Evolutionary conservation across 2,797 vertebrate species (phyloP).

Genomic region (Sebastes cheni): DNA sequence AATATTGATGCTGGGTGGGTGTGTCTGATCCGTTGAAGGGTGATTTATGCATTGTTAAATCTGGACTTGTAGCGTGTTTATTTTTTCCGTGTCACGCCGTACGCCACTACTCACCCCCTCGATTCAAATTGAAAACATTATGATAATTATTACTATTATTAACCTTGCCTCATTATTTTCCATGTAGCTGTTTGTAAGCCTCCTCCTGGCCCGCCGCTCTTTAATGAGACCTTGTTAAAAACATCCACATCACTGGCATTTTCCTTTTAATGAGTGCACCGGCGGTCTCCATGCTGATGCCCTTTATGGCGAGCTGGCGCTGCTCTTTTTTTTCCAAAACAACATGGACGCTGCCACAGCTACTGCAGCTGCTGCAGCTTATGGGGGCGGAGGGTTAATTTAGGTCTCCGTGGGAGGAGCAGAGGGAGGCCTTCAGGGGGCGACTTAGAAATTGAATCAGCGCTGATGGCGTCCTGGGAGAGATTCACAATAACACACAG

Average conservation of each 20-base stretch:
- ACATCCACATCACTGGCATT: constrained; percentile 66
- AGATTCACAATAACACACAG: constrained; percentile 46
- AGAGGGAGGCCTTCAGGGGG: constrained; percentile 40
- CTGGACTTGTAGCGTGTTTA: background rate
- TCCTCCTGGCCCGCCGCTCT: constrained; percentile 29
- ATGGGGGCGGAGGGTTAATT: constrained; percentile 36
- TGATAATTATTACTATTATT: constrained; percentile 49
- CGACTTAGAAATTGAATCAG: constrained; percentile 66
- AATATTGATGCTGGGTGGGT: constrained; percentile 17
- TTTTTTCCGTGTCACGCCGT: background rate
- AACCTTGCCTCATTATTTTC: constrained; percentile 48
- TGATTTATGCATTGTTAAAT: background rate
- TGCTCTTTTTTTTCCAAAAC: constrained; percentile 66
- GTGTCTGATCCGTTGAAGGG: background rate
- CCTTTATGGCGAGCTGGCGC: constrained; percentile 31
- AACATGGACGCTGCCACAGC: constrained; percentile 53
- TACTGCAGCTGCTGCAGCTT: constrained; percentile 31
- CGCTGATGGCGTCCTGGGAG: constrained; percentile 59
- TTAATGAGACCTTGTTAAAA: constrained; percentile 72
- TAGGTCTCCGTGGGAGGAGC: constrained; percentile 44
- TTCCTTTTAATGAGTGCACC: constrained; percentile 49
- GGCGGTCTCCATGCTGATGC: constrained; percentile 37
- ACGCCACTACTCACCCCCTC: background rate
- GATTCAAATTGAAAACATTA: constrained; percentile 32
- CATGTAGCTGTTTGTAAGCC: constrained; percentile 48